These are phyloP conservation scores for Ptilonorhynchus violaceus DNA, from an alignment of 2,113 vertebrate species.

Conservation along the genomic window DNA sequence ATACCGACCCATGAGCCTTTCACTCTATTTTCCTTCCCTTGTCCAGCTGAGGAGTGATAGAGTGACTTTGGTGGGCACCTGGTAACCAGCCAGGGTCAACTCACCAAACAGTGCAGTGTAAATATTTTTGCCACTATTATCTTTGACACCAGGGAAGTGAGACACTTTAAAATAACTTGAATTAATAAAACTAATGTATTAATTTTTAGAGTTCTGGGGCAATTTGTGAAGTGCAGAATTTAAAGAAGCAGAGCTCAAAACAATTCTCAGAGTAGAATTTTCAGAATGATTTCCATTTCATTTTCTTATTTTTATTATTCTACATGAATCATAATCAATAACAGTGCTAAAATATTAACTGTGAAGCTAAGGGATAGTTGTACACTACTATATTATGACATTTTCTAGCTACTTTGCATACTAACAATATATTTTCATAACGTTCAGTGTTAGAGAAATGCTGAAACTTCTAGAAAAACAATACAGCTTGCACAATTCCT, in stretches of 20 bases:
- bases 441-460: not conserved
- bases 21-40: not conserved
- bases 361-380: not conserved
- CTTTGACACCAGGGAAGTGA: not conserved
- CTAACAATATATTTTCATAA: not conserved
- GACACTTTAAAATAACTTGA: not conserved
- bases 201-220: not conserved
- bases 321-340: not conserved
- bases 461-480: not conserved
- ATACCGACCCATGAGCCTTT: fast-evolving
- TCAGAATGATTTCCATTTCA: not conserved
- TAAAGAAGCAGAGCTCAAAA: not conserved
- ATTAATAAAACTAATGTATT: not conserved
- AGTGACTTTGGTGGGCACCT: not conserved
- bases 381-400: not conserved
- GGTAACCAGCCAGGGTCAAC: not conserved
- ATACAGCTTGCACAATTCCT: not conserved
- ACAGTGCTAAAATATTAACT: not conserved
- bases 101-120: not conserved
- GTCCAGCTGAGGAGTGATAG: not conserved
- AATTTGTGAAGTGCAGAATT: not conserved
- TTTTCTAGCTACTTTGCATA: not conserved
- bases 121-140: not conserved
- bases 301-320: not conserved
- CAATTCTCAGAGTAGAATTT: not conserved